Conservation (phyloP, 2,797 vertebrate genomes). For the Perodicticus potto region DNA sequence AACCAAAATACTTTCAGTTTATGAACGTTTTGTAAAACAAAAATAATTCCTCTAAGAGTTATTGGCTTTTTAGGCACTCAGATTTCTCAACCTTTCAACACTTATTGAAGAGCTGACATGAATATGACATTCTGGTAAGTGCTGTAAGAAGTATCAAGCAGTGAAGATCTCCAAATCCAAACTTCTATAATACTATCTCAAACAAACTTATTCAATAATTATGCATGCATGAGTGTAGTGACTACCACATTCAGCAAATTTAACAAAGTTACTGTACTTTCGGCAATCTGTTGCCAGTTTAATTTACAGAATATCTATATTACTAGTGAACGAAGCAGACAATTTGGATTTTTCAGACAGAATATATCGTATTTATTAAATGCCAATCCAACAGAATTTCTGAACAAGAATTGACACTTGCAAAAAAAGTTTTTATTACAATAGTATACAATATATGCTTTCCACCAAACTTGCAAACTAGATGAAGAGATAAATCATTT, state of each 20-base stretch:
- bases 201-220: neutral
- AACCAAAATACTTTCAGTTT: neutral
- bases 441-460: neutral
- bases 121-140: neutral
- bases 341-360: constrained; percentile 5
- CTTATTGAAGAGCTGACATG: neutral
- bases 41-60: neutral
- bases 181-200: neutral
- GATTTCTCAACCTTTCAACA: constrained; percentile 6
- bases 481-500: neutral
- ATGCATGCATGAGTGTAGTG: neutral
- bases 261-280: neutral
- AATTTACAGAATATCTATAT: neutral
- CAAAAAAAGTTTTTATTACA: neutral
- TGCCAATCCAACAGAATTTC: neutral
- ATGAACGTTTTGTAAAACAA: constrained; percentile 4
- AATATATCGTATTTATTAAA: constrained; percentile 24
- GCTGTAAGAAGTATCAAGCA: neutral
- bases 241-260: neutral
- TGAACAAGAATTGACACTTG: neutral
- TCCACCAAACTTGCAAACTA: constrained; percentile 21
- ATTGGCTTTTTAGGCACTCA: neutral
- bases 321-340: neutral
- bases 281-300: neutral
- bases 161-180: neutral